phyloP scores from a whole-genome alignment of 2,113 vertebrate species.

The Sturnira hondurensis region DNA sequence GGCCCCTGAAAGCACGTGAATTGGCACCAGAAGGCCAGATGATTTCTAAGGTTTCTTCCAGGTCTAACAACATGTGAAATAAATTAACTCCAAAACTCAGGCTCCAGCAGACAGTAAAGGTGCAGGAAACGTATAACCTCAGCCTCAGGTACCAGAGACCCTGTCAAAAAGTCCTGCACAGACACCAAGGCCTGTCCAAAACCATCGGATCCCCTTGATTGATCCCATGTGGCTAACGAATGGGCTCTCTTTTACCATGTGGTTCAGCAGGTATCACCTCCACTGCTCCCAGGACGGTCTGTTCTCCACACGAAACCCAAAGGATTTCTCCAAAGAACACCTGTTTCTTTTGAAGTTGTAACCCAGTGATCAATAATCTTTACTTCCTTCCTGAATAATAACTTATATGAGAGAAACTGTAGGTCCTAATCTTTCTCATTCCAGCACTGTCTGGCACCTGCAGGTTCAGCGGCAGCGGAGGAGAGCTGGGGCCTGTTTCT shows the following conservation, averaged over 20 bases:
- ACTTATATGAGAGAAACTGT: not conserved
- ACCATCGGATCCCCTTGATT: constrained; percentile 34
- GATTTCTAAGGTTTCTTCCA: not conserved
- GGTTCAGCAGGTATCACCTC: not conserved
- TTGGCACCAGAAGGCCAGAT: not conserved
- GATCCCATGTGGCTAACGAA: constrained; percentile 9
- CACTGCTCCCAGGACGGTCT: not conserved
- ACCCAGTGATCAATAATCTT: not conserved
- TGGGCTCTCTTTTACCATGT: not conserved
- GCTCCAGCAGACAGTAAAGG: constrained; percentile 40
- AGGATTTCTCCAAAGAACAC: constrained; percentile 7
- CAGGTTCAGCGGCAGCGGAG: not conserved
- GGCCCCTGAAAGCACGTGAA: not conserved
- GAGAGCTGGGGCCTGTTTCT: constrained; percentile 44
- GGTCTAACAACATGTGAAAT: constrained; percentile 28
- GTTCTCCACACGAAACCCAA: constrained; percentile 17
- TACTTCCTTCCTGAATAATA: not conserved
- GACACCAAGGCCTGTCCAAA: constrained; percentile 27
- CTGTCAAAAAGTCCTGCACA: constrained; percentile 10
- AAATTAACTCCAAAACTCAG: constrained; percentile 46
- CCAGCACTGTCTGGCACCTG: not conserved
- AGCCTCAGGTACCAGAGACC: constrained; percentile 31
- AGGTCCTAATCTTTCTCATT: not conserved
- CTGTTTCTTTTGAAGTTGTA: constrained; percentile 46
- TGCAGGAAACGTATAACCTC: not conserved